Percentiles rank a stretch among this genome's conserved stretches.
Evolutionary conservation across 53 echinoderm and acorn worm species (phyloP).

Genomic region (Echinometra lucunter): DNA sequence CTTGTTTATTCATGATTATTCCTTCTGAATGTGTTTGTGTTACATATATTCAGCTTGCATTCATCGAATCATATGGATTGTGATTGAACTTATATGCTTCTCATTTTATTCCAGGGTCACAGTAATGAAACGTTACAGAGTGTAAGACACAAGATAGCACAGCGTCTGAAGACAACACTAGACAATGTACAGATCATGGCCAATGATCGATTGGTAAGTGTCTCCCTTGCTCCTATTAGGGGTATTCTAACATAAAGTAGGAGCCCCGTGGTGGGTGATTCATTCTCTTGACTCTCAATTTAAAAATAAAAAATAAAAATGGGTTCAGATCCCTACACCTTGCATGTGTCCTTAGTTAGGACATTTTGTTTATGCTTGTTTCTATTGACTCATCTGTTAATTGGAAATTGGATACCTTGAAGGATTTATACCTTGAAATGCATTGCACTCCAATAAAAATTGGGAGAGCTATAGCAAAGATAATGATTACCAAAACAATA

Average conservation of each 20-base stretch:
- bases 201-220: constrained; percentile 86
- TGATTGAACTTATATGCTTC: background rate
- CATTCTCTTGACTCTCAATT: background rate
- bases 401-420: no score
- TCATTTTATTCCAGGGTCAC: constrained; percentile 81
- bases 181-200: constrained; percentile 96
- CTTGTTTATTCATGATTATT: no score
- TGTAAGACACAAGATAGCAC: constrained; percentile 86
- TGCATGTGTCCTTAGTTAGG: background rate
- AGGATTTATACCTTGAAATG: no score
- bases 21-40: no score
- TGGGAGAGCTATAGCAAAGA: no score
- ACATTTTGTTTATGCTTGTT: background rate
- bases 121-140: constrained; percentile 94
- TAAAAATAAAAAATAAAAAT: background rate
- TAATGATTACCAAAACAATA: no score
- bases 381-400: background rate
- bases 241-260: background rate
- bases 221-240: background rate
- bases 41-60: no score
- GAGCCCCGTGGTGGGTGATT: background rate
- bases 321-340: background rate
- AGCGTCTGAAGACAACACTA: constrained; percentile 84
- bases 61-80: no score
- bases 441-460: no score